phyloP scores from a whole-genome alignment of 37 sponge, comb jelly and placozoan genomes.

The Ianthella basta region DNA sequence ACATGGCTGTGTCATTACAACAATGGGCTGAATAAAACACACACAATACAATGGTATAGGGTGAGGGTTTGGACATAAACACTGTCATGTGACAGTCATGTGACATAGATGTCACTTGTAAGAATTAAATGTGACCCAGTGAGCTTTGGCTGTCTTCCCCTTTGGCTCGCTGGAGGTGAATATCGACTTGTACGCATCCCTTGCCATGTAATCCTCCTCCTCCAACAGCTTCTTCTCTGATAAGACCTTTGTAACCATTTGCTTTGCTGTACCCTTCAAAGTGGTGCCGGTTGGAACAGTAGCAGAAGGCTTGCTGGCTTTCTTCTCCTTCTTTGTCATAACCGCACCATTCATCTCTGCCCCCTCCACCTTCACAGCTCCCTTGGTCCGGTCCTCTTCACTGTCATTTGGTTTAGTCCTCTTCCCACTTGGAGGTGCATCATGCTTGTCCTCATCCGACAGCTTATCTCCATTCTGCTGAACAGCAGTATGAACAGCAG shows the following conservation, averaged over 20 bases:
- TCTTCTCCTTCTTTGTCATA: slow-evolving; percentile 23
- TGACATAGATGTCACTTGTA: slow-evolving; percentile 47
- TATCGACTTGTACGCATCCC: slow-evolving; percentile 81
- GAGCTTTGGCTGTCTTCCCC: slow-evolving; percentile 49
- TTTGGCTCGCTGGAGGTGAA: slow-evolving; percentile 65
- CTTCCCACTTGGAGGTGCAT: slow-evolving; percentile 11
- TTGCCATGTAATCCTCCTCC: slow-evolving; percentile 46
- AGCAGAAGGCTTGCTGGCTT: neutral
- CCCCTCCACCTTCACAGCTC: neutral
- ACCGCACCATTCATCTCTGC: neutral
- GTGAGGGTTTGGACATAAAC: no score
- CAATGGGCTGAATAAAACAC: no score
- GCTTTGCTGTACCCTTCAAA: neutral
- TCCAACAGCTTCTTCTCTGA: slow-evolving; percentile 13
- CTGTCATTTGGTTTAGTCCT: neutral
- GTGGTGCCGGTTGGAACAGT: neutral
- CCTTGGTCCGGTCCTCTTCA: neutral
- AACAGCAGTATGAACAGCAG: no score
- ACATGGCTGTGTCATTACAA: no score
- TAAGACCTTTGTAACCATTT: neutral
- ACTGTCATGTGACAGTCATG: no score
- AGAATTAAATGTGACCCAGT: slow-evolving; percentile 88
- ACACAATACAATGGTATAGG: no score
- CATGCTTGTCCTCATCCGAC: neutral
- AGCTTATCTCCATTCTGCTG: neutral